phyloP scores from a whole-genome alignment of 2,797 vertebrate genomes.

The Betta splendens region DNA sequence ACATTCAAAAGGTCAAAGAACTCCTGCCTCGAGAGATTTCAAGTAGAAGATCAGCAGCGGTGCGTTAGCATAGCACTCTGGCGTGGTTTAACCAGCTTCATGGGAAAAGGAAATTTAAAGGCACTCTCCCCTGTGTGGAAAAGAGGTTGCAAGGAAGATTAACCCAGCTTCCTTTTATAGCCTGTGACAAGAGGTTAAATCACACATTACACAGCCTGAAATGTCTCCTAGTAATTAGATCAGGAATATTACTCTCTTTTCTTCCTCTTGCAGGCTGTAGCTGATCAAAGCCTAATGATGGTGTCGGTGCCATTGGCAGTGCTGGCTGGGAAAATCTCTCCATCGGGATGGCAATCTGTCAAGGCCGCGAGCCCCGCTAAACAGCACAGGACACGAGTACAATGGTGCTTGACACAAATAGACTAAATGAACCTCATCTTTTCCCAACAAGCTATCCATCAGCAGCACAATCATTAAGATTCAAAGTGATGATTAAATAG shows the following conservation, averaged over 20 bases:
- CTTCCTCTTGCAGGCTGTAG: constrained; percentile 70
- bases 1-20: constrained; percentile 74
- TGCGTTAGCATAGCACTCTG: constrained; percentile 48
- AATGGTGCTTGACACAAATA: constrained; percentile 72
- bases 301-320: constrained; percentile 76
- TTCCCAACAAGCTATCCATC: constrained; percentile 63
- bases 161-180: constrained; percentile 87
- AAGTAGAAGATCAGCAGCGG: constrained; percentile 49
- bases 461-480: constrained; percentile 56
- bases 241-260: constrained; percentile 82
- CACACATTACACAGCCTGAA: constrained; percentile 82
- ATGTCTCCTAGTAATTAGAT: constrained; percentile 85
- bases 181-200: constrained; percentile 85
- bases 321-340: constrained; percentile 75
- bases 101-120: constrained; percentile 72
- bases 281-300: constrained; percentile 83
- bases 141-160: constrained; percentile 83
- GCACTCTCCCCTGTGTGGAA: constrained; percentile 72
- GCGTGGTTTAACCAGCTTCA: constrained; percentile 61
- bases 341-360: constrained; percentile 78
- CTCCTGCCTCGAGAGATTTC: constrained; percentile 68
- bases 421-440: constrained; percentile 69
- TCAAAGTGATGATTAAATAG: constrained; percentile 38
- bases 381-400: constrained; percentile 69
- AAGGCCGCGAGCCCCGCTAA: constrained; percentile 68